A percentile compares a stretch with the other conserved stretches of the same genome.
These are phyloP conservation scores for Coecobrya sp. DNA, from an alignment of 2,888 invertebrate species.

Conservation along the genomic window DNA sequence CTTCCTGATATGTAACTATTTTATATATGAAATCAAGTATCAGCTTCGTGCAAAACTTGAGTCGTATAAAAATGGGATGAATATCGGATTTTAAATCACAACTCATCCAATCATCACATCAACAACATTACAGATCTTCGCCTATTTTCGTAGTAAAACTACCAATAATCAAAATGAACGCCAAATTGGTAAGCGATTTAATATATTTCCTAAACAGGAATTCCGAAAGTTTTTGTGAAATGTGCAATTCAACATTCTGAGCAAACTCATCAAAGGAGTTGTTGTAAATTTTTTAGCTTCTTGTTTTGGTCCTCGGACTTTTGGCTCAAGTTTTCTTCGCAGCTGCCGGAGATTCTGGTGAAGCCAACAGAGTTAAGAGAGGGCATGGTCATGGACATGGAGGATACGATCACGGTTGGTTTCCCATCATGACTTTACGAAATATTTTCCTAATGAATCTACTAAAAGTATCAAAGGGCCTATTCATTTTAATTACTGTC, in stretches of 20 bases:
- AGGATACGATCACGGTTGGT: conserved; percentile 72
- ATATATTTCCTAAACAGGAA: conserved; percentile 10
- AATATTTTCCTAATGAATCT: no score
- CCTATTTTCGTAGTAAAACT: conserved; percentile 35
- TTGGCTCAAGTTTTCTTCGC: conserved; percentile 79
- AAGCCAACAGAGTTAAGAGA: conserved; percentile 79
- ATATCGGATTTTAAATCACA: conserved; percentile 34
- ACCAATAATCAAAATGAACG: conserved; percentile 66
- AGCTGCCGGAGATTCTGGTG: conserved; percentile 77
- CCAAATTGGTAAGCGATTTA: conserved; percentile 76
- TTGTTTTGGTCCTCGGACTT: conserved; percentile 78
- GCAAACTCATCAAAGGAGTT: neutral
- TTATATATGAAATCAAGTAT: neutral
- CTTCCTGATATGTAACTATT: conserved; percentile 26
- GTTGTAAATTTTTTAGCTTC: conserved; percentile 58
- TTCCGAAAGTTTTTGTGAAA: neutral
- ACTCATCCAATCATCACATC: neutral
- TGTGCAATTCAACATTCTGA: neutral
- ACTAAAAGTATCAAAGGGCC: neutral
- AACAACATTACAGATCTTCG: conserved; percentile 26
- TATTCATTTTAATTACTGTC: neutral
- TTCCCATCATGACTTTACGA: neutral
- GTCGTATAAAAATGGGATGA: conserved; percentile 32
- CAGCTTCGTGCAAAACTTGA: neutral
- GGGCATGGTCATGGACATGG: conserved; percentile 70